These are phyloP conservation scores for Nycticryphes semicollaris DNA, from an alignment of 2,113 vertebrate species.

Conservation along the genomic window DNA sequence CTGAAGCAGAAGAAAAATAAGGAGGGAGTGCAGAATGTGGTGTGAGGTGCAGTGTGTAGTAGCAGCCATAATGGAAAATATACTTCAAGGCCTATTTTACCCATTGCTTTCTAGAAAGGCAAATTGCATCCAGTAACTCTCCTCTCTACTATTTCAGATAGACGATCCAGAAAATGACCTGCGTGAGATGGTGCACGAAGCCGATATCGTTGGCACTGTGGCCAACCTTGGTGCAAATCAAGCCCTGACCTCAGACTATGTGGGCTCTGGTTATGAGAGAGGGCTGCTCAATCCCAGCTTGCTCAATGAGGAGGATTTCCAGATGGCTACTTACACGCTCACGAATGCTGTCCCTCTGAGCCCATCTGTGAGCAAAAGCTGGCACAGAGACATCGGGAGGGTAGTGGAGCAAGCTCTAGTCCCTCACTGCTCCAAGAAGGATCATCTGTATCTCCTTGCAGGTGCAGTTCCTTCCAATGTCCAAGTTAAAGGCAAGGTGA, in stretches of 20 bases:
- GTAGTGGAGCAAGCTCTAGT: constrained; percentile 66
- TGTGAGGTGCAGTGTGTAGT: not conserved
- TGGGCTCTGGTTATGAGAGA: constrained; percentile 63
- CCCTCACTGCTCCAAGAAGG: constrained; percentile 68
- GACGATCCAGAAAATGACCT: constrained; percentile 72
- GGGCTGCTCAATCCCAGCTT: constrained; percentile 73
- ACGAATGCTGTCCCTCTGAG: constrained; percentile 71
- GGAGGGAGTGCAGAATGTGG: not conserved
- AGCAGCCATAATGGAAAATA: not conserved
- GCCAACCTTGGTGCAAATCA: constrained; percentile 72
- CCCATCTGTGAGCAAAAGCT: constrained; percentile 63
- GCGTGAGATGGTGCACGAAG: constrained; percentile 62
- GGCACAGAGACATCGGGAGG: constrained; percentile 67
- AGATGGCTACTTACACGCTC: constrained; percentile 59
- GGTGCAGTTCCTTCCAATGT: constrained; percentile 70
- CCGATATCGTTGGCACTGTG: not conserved
- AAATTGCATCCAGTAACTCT: not conserved
- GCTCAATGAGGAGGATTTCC: constrained; percentile 57
- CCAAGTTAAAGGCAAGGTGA: constrained; percentile 61
- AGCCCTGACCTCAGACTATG: constrained; percentile 75
- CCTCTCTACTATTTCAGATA: constrained; percentile 69
- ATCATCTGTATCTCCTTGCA: constrained; percentile 69
- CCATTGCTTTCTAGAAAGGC: not conserved
- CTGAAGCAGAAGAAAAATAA: not conserved
- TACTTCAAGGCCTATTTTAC: not conserved